Conservation (phyloP, 2,113 vertebrate genomes). For the Semnornis frantzii region DNA sequence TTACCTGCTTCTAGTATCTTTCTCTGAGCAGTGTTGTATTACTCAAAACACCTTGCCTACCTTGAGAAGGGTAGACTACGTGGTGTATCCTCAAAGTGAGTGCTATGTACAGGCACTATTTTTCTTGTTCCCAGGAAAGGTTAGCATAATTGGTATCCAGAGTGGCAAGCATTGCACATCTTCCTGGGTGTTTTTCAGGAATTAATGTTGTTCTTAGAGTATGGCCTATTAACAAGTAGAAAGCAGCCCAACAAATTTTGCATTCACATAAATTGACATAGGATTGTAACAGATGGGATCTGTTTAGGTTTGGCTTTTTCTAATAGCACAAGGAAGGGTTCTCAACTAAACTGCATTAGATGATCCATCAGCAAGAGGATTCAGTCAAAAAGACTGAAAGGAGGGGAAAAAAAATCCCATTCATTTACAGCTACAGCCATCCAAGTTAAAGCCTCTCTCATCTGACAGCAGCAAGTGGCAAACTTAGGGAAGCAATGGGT, state of each 20-base stretch:
- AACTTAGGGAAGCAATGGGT: constrained; percentile 79
- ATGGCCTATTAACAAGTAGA: constrained; percentile 56
- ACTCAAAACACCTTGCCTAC: background rate
- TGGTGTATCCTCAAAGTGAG: accelerated
- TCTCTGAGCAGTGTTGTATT: background rate
- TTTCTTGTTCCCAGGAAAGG: background rate
- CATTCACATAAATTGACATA: constrained; percentile 43
- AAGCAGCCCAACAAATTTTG: constrained; percentile 20
- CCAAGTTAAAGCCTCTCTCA: constrained; percentile 67
- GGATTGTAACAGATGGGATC: constrained; percentile 72
- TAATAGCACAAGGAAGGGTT: constrained; percentile 36
- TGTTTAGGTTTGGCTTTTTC: constrained; percentile 63
- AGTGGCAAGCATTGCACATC: background rate
- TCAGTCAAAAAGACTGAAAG: constrained; percentile 41
- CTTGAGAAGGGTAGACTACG: background rate
- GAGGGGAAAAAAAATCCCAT: background rate
- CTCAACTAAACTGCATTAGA: constrained; percentile 61
- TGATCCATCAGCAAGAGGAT: constrained; percentile 61
- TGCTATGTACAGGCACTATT: background rate
- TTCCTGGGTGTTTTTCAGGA: background rate
- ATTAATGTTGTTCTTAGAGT: background rate
- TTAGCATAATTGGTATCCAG: background rate
- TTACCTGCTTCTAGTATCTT: background rate
- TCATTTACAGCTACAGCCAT: constrained; percentile 62
- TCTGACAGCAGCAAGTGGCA: constrained; percentile 77